Evolutionary conservation across 2,888 invertebrate species (phyloP), one percentile per base, ranked within the genome.

Genomic region (Platycheirus albimanus): DNA sequence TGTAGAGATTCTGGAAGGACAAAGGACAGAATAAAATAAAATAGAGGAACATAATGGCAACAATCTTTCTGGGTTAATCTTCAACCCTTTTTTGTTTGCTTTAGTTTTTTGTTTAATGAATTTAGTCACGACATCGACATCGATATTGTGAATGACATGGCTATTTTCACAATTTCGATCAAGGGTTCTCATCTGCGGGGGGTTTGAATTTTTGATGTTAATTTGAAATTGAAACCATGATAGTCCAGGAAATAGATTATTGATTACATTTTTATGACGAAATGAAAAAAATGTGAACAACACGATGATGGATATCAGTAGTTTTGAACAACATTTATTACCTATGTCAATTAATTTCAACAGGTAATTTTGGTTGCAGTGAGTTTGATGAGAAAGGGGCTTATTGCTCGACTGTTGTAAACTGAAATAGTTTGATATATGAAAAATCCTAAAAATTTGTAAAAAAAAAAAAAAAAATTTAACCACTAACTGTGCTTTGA

Each of bases 41-140:
- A 30, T 11, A 5, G 47, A 30, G 13, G 30, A 41, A 43, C 58
- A 47, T 43, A 52, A 51, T n/a, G 17, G 13, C n/a, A 58, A 33
- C 19, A 36, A 3, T 17, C 19, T 69, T 75, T 64, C 64, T 74
- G 30, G 66, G 76, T 80, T 80, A 80, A 80, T 76, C 70, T 64
- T 1, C 17, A 33, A 17, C 15, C 28, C 30, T 45, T 61, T 45
- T 11, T 52, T 15, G 3, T 41, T n/a, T n/a, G 3, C 13, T 13
- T 28, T 49, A 13, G 20, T 8, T 52, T 28, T 15, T 4, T 28
- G 49, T 56, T 69, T 64, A 75, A 70, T 71, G 75, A 33, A 64
- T 28, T 24, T 6, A 70, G 64, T 75, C 80, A 80, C 80, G 80
- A 64, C 13, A 80, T 80, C 80, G 80, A 64, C 13, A 80, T 80